Percentiles rank a stretch among this genome's conserved stretches.
Conservation (phyloP, 2,888 invertebrate species). For the Hypercompe scribonia region DNA sequence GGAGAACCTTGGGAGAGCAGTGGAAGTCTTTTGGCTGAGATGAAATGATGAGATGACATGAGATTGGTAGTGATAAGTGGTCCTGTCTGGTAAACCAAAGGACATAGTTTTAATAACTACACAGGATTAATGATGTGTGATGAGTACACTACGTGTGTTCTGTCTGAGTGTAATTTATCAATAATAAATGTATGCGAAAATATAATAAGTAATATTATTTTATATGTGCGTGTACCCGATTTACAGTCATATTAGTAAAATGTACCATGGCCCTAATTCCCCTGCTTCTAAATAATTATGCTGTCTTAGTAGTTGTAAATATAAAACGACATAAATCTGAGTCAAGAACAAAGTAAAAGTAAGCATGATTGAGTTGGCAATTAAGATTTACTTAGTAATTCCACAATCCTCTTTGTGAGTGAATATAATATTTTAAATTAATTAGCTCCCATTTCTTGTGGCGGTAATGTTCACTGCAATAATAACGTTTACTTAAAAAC, state of each 20-base stretch:
- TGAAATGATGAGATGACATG: too few relatives aligned
- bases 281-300: too few relatives aligned
- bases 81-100: too few relatives aligned
- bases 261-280: too few relatives aligned
- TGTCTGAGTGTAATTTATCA: neutral
- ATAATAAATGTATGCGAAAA: neutral
- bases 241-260: too few relatives aligned
- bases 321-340: constrained; percentile 10
- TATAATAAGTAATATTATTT: too few relatives aligned
- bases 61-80: too few relatives aligned
- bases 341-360: constrained; percentile 21
- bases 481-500: constrained; percentile 13
- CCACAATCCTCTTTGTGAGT: constrained; percentile 34
- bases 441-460: constrained; percentile 27
- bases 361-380: constrained; percentile 34
- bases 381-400: constrained; percentile 40
- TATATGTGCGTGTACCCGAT: too few relatives aligned
- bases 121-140: neutral
- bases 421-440: constrained; percentile 35
- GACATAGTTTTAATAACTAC: too few relatives aligned
- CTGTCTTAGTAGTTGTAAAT: neutral
- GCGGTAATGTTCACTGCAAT: constrained; percentile 15
- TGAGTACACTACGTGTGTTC: neutral
- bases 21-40: too few relatives aligned
- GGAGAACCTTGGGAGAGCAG: too few relatives aligned